phyloP scores from a whole-genome alignment of 2,888 invertebrate genomes.

The Tipula unca region DNA sequence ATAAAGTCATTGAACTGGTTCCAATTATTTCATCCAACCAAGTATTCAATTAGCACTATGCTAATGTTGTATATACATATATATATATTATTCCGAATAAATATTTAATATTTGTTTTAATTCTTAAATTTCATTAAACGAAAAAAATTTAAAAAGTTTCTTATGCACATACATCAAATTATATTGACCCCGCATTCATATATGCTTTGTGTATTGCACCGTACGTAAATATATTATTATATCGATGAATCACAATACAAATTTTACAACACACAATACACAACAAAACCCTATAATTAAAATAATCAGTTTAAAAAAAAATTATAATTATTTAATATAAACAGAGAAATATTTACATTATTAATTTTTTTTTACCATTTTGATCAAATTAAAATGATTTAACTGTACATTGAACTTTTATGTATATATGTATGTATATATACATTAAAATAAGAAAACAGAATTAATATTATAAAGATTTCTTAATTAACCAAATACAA shows the following conservation, averaged over 20 bases:
- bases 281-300: neutral
- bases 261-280: neutral
- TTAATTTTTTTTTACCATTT: neutral
- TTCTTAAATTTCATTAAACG: neutral
- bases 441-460: neutral
- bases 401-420: constrained; percentile 1
- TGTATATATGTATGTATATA: neutral
- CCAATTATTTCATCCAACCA: neutral
- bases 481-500: neutral
- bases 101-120: neutral
- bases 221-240: neutral
- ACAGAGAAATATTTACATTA: neutral
- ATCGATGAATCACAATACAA: neutral
- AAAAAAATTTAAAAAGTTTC: no score
- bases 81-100: neutral
- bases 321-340: neutral
- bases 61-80: neutral
- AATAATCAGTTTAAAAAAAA: neutral
- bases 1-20: neutral
- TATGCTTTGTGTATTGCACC: neutral
- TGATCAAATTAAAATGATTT: neutral
- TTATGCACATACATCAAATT: neutral
- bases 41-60: neutral
- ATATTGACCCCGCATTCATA: neutral
- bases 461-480: neutral